phyloP scores from a whole-genome alignment of 2,888 invertebrate species.

The Amitus sp. region DNA sequence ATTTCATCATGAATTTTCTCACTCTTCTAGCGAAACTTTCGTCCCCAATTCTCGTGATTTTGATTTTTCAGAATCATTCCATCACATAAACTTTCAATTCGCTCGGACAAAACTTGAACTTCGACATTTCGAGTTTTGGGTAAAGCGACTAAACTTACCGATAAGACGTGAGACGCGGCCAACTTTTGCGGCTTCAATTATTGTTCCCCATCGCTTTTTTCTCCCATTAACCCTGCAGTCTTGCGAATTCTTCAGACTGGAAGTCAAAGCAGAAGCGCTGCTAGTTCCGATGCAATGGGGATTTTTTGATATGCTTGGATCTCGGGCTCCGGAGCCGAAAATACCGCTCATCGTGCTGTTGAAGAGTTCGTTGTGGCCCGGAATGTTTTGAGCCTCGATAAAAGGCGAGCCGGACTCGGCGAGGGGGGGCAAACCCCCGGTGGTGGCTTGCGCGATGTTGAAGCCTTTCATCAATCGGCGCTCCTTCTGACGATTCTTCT shows the following conservation, averaged over 20 bases:
- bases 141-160: conserved; percentile 66
- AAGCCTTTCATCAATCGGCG: conserved; percentile 93
- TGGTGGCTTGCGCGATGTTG: conserved; percentile 76
- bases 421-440: conserved; percentile 75
- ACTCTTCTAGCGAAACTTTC: too few relatives aligned
- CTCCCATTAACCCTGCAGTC: conserved; percentile 65
- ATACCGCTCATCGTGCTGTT: conserved; percentile 79
- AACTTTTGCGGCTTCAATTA: conserved; percentile 87
- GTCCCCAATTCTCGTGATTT: too few relatives aligned
- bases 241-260: conserved; percentile 47
- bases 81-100: too few relatives aligned
- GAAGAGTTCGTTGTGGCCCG: conserved; percentile 71
- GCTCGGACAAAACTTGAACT: too few relatives aligned
- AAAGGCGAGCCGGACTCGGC: conserved; percentile 82
- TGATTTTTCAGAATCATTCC: too few relatives aligned
- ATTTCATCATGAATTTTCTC: too few relatives aligned
- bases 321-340: conserved; percentile 68
- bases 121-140: too few relatives aligned
- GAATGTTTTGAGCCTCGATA: conserved; percentile 71
- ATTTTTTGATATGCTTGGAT: conserved; percentile 62
- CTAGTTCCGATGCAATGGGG: conserved; percentile 64
- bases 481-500: conserved; percentile 93
- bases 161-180: conserved; percentile 83
- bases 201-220: conserved; percentile 84
- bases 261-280: conserved; percentile 57